These are phyloP conservation scores for Camponotus pennsylvanicus DNA, from an alignment of 1,140 invertebrate genomes.

Conservation along the genomic window DNA sequence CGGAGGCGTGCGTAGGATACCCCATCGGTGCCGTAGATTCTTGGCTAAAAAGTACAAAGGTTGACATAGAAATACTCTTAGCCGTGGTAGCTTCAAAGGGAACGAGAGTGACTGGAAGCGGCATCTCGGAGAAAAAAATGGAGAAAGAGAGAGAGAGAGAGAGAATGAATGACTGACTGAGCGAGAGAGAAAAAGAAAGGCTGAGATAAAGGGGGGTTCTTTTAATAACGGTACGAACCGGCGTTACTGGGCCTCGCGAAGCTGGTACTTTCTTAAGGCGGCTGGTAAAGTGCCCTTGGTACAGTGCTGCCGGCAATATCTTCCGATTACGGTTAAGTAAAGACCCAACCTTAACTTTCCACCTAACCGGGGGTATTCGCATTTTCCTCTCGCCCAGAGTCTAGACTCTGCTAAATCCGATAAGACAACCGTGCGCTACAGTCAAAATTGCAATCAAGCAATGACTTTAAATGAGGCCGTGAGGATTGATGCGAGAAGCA, in stretches of 20 bases:
- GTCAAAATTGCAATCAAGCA: conserved; percentile 81
- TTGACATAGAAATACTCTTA: conserved; percentile 82
- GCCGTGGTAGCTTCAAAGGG: conserved; percentile 68
- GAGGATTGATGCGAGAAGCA: conserved; percentile 30
- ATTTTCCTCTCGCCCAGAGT: conserved; percentile 52
- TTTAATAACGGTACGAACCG: conserved; percentile 85
- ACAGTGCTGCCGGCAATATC: conserved; percentile 85
- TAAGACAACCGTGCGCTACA: conserved; percentile 76
- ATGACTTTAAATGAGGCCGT: conserved; percentile 75
- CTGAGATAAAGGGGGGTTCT: conserved; percentile 75
- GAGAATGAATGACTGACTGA: neutral
- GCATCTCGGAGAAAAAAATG: conserved; percentile 37
- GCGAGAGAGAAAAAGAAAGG: conserved; percentile 2
- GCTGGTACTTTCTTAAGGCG: conserved; percentile 84
- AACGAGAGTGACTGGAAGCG: conserved; percentile 63
- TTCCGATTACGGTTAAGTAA: conserved; percentile 86
- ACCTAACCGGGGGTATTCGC: conserved; percentile 78
- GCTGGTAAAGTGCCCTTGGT: conserved; percentile 85
- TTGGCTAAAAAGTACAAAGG: conserved; percentile 82
- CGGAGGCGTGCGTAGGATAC: conserved; percentile 76
- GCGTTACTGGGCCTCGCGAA: conserved; percentile 77
- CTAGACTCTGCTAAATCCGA: conserved; percentile 79
- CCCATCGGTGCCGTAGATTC: conserved; percentile 79
- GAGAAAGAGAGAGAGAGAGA: neutral
- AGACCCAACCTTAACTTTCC: conserved; percentile 82